Conservation (phyloP, 2,113 vertebrate genomes). For the Ctenodactylus gundi region DNA sequence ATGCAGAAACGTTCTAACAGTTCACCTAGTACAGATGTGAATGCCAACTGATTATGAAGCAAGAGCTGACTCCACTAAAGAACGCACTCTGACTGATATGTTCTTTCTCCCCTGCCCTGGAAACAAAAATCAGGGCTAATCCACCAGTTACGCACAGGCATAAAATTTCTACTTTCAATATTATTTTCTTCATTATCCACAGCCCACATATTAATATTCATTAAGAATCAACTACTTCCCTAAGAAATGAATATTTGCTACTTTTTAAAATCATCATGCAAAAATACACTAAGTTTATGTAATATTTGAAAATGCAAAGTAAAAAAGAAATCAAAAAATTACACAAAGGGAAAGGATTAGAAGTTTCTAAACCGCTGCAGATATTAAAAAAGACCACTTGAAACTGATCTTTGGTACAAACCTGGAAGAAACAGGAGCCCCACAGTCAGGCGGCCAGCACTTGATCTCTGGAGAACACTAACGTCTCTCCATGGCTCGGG, state of each 20-base stretch:
- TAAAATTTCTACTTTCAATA: constrained; percentile 10
- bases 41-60: constrained; percentile 31
- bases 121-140: constrained; percentile 40
- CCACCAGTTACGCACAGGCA: background rate
- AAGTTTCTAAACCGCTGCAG: background rate
- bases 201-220: background rate
- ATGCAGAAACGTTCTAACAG: constrained; percentile 21
- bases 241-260: constrained; percentile 5
- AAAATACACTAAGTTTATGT: background rate
- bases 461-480: background rate
- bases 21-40: constrained; percentile 55
- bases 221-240: background rate
- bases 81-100: background rate
- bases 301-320: background rate
- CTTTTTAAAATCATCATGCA: background rate
- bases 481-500: background rate
- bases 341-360: background rate
- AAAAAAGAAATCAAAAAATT: background rate
- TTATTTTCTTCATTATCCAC: constrained; percentile 13
- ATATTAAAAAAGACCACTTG: background rate
- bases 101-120: background rate
- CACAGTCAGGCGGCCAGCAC: background rate
- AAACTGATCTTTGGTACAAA: background rate
- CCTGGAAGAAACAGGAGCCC: fast-evolving
- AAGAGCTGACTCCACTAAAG: constrained; percentile 4